These are phyloP conservation scores for Porphyrio hochstetteri DNA, from an alignment of 2,113 vertebrate species.

Conservation along the genomic window DNA sequence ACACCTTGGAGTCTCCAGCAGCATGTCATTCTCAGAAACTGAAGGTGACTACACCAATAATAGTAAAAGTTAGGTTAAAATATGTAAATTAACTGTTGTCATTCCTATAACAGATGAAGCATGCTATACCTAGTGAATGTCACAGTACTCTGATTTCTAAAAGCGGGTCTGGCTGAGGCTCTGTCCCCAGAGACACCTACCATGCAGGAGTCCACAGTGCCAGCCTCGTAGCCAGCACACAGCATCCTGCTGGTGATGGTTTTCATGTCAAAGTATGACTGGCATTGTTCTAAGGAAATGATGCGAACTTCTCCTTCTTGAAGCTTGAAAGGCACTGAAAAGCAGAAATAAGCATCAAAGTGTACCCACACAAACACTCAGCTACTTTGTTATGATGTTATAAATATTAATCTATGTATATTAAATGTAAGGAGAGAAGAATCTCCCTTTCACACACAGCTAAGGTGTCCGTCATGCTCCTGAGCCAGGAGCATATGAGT, in stretches of 20 bases:
- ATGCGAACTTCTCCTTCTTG: slow-evolving; percentile 96
- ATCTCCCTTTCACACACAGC: background rate
- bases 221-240: slow-evolving; percentile 92
- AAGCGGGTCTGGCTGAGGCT: background rate
- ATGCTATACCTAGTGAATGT: background rate
- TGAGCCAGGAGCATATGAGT: background rate
- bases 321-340: slow-evolving; percentile 93
- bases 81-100: background rate
- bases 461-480: background rate
- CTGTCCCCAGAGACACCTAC: slow-evolving; percentile 55
- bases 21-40: too few relatives aligned
- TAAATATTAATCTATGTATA: background rate
- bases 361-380: background rate
- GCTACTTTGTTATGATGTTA: background rate
- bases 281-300: slow-evolving; percentile 90
- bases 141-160: background rate
- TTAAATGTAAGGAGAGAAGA: background rate
- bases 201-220: slow-evolving; percentile 86
- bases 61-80: background rate
- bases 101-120: background rate
- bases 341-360: background rate
- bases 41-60: background rate
- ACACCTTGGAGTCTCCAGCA: too few relatives aligned
- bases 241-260: slow-evolving; percentile 94
- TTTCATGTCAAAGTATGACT: slow-evolving; percentile 94